Conservation (phyloP, 2,797 vertebrate species). For the Sebastes ruberrimus region DNA sequence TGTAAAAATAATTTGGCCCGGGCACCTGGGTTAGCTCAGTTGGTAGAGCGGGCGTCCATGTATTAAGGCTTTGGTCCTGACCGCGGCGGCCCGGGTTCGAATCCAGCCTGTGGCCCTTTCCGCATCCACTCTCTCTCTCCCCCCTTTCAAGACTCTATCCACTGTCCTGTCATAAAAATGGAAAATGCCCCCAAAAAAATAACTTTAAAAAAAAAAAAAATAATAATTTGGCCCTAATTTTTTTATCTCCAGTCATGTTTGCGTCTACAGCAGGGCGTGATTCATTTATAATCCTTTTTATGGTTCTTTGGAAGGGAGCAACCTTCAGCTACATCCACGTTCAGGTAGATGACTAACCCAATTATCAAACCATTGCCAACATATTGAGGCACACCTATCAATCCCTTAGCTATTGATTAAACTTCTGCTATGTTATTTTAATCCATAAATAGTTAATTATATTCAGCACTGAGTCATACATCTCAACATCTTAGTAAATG, state of each 20-base stretch:
- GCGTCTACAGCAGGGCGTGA: not conserved
- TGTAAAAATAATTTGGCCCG: not conserved
- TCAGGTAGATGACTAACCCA: not conserved
- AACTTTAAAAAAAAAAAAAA: too few species aligned
- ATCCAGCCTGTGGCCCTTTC: too few species aligned
- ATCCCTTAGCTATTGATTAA: not conserved
- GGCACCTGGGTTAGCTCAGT: too few species aligned
- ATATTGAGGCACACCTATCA: not conserved
- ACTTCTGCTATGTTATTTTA: not conserved
- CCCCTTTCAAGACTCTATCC: too few species aligned
- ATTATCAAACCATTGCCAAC: not conserved
- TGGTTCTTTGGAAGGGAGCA: not conserved
- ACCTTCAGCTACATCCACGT: too few species aligned
- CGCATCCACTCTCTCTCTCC: too few species aligned
- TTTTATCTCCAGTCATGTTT: not conserved
- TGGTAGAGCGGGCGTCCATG: too few species aligned
- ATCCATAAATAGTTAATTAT: not conserved
- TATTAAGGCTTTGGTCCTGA: too few species aligned
- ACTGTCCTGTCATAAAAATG: too few species aligned
- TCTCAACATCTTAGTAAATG: not conserved
- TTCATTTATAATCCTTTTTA: not conserved
- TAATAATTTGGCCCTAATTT: not conserved
- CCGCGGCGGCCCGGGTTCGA: too few species aligned
- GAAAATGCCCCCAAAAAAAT: too few species aligned
- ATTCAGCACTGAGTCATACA: not conserved